Conservation (phyloP, 1,140 invertebrate species). For the Bactericera cockerelli region DNA sequence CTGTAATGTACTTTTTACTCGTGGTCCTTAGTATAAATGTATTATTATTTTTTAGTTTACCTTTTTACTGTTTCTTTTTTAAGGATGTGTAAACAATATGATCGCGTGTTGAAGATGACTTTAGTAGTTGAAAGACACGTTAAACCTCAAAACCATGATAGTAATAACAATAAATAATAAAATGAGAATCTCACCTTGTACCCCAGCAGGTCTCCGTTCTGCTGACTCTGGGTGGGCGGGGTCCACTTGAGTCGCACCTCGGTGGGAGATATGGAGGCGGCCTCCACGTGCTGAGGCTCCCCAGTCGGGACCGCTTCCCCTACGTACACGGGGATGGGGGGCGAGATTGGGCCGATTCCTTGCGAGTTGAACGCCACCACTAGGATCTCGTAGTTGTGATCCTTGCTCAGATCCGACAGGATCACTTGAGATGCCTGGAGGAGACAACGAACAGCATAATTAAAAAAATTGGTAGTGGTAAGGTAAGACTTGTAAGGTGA, state of each 20-base stretch:
- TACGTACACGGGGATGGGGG: conserved; percentile 79
- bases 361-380: conserved; percentile 78
- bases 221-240: conserved; percentile 61
- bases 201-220: conserved; percentile 82
- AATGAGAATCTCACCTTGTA: conserved; percentile 77
- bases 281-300: conserved; percentile 58
- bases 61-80: no score
- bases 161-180: no score
- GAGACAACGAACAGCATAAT: no score
- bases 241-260: conserved; percentile 76
- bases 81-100: no score
- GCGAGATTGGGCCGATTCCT: conserved; percentile 63
- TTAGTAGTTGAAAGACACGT: no score
- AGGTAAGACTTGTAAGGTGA: no score
- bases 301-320: conserved; percentile 91
- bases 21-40: no score
- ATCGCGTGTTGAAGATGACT: no score
- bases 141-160: no score
- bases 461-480: no score
- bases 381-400: conserved; percentile 80
- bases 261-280: conserved; percentile 70
- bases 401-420: conserved; percentile 58
- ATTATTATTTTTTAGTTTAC: no score
- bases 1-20: no score
- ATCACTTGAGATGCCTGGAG: conserved; percentile 48